Percentiles rank a stretch among this genome's conserved stretches.
These are phyloP conservation scores for Lycophotia porphyrea DNA, from an alignment of 2,888 invertebrate genomes.

Conservation along the genomic window DNA sequence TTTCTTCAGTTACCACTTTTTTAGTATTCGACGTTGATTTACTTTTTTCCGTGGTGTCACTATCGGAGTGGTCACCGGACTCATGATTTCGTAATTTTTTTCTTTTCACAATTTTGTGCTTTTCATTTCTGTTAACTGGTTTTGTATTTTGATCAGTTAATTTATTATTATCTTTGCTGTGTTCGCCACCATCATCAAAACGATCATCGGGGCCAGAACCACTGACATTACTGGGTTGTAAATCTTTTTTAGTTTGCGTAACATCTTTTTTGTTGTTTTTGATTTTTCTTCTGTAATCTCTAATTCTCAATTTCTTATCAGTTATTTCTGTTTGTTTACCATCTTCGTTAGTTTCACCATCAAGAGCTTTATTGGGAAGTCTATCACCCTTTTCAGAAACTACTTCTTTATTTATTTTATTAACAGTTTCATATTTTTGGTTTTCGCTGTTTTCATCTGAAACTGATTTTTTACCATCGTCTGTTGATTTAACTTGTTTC, in stretches of 20 bases:
- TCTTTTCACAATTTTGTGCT: background rate
- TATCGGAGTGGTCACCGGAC: background rate
- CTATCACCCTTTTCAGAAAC: background rate
- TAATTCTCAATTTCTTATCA: background rate
- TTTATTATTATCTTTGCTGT: background rate
- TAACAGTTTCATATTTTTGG: background rate
- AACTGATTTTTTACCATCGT: background rate
- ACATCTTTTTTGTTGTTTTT: background rate
- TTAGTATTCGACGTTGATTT: background rate
- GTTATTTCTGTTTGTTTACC: background rate
- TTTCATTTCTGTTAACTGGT: background rate
- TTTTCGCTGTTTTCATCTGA: background rate
- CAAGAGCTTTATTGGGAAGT: background rate
- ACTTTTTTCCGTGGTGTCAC: background rate
- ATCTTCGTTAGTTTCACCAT: background rate
- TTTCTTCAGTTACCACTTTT: too few relatives aligned
- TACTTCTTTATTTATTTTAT: background rate
- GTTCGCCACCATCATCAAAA: background rate
- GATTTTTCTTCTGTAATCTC: background rate
- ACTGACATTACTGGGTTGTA: background rate
- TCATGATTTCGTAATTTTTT: background rate
- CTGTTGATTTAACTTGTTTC: background rate
- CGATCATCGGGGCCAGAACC: background rate
- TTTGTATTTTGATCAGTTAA: background rate
- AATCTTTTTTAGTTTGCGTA: background rate